phyloP scores from a whole-genome alignment of 2,113 vertebrate species.

The Psittacus erithacus region DNA sequence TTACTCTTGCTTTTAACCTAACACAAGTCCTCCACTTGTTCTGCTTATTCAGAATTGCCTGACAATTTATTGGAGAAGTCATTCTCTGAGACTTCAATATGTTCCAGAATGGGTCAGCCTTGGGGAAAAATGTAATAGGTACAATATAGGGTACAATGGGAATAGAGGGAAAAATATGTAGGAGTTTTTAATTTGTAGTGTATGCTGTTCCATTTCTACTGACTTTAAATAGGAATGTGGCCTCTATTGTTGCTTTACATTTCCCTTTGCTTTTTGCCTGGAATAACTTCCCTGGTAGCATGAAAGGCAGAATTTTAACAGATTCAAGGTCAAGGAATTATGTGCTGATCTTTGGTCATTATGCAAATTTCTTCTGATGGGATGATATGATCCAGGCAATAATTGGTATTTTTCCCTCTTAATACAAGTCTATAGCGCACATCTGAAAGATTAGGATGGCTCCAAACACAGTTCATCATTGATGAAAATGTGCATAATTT shows the following conservation, averaged over 20 bases:
- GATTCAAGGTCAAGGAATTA: conserved; percentile 35
- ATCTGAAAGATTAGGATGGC: background rate
- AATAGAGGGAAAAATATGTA: background rate
- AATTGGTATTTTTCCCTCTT: conserved; percentile 14
- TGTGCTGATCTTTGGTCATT: background rate
- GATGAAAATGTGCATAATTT: conserved; percentile 24
- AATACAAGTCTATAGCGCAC: background rate
- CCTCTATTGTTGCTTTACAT: background rate
- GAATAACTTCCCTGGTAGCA: background rate
- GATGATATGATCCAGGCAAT: background rate
- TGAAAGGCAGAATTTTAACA: background rate
- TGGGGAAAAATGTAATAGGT: background rate
- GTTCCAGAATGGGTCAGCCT: background rate
- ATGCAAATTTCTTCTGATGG: conserved; percentile 43
- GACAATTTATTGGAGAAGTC: background rate
- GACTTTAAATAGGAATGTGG: background rate
- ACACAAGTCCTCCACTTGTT: background rate
- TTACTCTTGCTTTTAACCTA: background rate
- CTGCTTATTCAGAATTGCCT: background rate
- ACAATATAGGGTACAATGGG: background rate
- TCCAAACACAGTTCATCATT: background rate
- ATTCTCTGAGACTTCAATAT: background rate
- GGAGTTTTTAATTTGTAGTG: background rate
- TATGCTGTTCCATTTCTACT: background rate
- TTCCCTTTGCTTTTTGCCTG: background rate